A percentile compares a stretch with the other conserved stretches of the same genome.
Evolutionary conservation across 2,888 invertebrate species (phyloP).

Genomic region (Lagria hirta): DNA sequence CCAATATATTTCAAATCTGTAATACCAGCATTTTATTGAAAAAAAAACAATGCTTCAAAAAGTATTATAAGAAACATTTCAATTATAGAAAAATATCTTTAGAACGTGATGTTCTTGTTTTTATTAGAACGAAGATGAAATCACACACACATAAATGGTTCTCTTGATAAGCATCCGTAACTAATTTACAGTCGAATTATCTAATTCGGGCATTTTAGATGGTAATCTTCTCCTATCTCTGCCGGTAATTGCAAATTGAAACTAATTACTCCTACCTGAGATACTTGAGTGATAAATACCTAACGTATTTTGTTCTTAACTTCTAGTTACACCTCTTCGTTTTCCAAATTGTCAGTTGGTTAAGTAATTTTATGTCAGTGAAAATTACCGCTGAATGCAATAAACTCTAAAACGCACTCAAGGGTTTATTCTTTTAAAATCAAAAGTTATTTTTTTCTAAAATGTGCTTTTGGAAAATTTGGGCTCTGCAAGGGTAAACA

Average conservation of each 20-base stretch:
- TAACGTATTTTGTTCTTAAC: conserved; percentile 23
- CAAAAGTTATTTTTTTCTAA: conserved; percentile 10
- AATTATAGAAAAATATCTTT: too few species aligned
- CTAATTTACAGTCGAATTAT: conserved; percentile 14
- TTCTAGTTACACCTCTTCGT: conserved; percentile 22
- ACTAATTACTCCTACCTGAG: conserved; percentile 28
- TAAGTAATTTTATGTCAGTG: conserved; percentile 18
- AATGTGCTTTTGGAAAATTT: conserved; percentile 6
- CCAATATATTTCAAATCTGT: too few species aligned
- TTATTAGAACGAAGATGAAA: too few species aligned
- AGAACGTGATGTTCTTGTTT: too few species aligned
- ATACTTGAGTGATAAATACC: conserved; percentile 21
- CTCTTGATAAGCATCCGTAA: conserved; percentile 6
- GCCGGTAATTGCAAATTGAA: conserved; percentile 31
- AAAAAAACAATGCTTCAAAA: too few species aligned
- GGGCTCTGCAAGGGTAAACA: conserved; percentile 2
- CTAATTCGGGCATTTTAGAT: conserved; percentile 26
- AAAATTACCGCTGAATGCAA: conserved; percentile 6
- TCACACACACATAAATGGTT: too few species aligned
- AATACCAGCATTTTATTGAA: too few species aligned
- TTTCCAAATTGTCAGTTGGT: conserved; percentile 22
- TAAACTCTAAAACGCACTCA: conserved; percentile 5
- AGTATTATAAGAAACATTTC: too few species aligned
- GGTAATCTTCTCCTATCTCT: conserved; percentile 25
- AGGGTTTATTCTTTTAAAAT: neutral